Evolutionary conservation across 1,140 invertebrate species (phyloP).

Genomic region (Chionoecetes opilio): DNA sequence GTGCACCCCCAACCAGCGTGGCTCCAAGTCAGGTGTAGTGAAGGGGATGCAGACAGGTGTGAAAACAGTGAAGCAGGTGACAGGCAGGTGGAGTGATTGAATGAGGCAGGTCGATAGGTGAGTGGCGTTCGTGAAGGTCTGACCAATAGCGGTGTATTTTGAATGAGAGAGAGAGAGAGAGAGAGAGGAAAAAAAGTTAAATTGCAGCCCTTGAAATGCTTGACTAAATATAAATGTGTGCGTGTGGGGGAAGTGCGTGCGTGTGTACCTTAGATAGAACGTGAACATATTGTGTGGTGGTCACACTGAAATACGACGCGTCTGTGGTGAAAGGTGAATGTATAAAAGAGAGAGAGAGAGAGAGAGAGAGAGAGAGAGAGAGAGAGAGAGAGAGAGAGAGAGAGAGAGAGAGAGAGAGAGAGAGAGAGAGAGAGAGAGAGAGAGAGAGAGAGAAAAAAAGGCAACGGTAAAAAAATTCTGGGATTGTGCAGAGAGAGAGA

Average conservation of each 20-base stretch:
- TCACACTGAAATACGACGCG: background rate
- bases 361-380: too few species aligned
- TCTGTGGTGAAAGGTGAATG: background rate
- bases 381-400: background rate
- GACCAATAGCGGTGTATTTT: background rate
- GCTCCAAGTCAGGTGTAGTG: background rate
- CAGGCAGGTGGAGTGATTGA: background rate
- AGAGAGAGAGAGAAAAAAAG: too few species aligned
- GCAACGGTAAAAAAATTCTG: too few species aligned
- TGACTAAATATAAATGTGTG: background rate
- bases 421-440: slow-evolving; percentile 23
- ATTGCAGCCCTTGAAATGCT: background rate
- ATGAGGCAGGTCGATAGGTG: background rate
- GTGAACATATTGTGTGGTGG: background rate
- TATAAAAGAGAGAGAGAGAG: slow-evolving; percentile 38
- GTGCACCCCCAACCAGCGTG: too few species aligned
- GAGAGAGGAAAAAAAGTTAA: background rate
- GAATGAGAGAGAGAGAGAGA: too few species aligned
- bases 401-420: slow-evolving; percentile 9
- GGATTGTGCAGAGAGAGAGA: too few species aligned
- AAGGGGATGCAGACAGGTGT: too few species aligned
- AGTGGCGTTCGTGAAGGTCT: background rate
- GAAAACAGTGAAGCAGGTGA: background rate
- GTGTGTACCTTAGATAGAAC: background rate
- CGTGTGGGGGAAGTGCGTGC: background rate